Conservation (phyloP, 2,113 vertebrate species). For the Ailurus styani region DNA sequence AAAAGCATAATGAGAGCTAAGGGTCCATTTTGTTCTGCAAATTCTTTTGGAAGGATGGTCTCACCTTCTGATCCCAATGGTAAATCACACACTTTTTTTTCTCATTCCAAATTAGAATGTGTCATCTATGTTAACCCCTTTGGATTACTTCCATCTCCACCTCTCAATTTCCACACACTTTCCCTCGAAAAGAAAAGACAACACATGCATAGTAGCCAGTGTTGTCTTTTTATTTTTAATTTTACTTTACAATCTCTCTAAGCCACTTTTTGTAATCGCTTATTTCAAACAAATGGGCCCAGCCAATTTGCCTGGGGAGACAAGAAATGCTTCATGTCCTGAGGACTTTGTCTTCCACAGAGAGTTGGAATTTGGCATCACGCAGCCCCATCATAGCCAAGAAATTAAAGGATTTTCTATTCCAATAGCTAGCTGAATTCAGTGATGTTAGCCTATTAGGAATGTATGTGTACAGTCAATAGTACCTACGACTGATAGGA, state of each 20-base stretch:
- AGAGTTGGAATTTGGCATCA: conserved; percentile 62
- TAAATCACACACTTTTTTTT: not conserved
- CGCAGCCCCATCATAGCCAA: conserved; percentile 20
- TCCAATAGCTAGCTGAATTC: conserved; percentile 51
- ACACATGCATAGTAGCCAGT: not conserved
- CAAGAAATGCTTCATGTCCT: conserved; percentile 53
- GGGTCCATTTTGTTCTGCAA: not conserved
- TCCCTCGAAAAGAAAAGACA: not conserved
- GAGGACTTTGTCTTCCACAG: conserved; percentile 54
- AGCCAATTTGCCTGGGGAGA: conserved; percentile 50
- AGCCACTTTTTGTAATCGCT: conserved; percentile 41
- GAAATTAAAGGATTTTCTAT: conserved; percentile 71
- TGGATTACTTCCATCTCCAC: not conserved
- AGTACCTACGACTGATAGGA: conserved; percentile 15
- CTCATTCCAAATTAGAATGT: not conserved
- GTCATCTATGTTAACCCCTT: not conserved
- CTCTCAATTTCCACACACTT: not conserved
- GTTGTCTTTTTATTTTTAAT: conserved; percentile 50
- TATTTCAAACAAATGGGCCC: conserved; percentile 56
- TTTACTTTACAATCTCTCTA: conserved; percentile 66
- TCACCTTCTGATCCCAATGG: not conserved
- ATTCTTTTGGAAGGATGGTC: not conserved
- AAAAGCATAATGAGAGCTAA: not conserved
- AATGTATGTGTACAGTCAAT: conserved; percentile 14
- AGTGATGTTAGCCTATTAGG: conserved; percentile 43